These are phyloP conservation scores for Idris sp. DNA, from an alignment of 1,140 invertebrate species.

Conservation along the genomic window DNA sequence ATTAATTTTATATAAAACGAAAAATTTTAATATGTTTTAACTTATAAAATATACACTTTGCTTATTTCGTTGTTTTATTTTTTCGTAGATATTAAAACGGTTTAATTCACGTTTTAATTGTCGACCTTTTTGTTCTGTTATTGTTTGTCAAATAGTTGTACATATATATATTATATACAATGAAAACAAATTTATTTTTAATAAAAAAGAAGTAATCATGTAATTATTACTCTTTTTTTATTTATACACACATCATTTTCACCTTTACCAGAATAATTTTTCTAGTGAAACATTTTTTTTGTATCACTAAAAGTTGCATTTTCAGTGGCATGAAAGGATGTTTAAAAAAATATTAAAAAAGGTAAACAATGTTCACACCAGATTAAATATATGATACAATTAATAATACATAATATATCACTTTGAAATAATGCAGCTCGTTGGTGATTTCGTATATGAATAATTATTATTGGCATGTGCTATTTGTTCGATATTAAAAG, in stretches of 20 bases:
- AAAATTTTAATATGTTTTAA: no score
- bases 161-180: constrained; percentile 5
- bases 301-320: constrained; percentile 70
- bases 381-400: constrained; percentile 56
- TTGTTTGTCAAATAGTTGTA: no score
- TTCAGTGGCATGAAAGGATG: constrained; percentile 69
- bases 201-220: no score
- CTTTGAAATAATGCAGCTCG: constrained; percentile 67
- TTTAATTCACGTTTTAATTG: neutral
- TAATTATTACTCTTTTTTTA: no score
- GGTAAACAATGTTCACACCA: constrained; percentile 72
- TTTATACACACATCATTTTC: no score
- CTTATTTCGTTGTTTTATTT: constrained; percentile 5
- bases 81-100: no score
- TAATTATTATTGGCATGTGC: no score
- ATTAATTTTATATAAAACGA: no score
- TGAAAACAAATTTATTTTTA: neutral
- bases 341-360: constrained; percentile 66
- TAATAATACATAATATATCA: constrained; percentile 71
- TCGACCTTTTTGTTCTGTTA: neutral
- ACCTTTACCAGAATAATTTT: no score
- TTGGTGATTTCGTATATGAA: constrained; percentile 64
- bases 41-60: no score
- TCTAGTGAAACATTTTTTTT: no score
- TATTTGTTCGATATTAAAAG: constrained; percentile 62